A percentile compares a stretch with the other conserved stretches of the same genome.
Evolutionary conservation across 2,888 invertebrate genomes (phyloP).

Genomic region (Drymonia ruficornis): DNA sequence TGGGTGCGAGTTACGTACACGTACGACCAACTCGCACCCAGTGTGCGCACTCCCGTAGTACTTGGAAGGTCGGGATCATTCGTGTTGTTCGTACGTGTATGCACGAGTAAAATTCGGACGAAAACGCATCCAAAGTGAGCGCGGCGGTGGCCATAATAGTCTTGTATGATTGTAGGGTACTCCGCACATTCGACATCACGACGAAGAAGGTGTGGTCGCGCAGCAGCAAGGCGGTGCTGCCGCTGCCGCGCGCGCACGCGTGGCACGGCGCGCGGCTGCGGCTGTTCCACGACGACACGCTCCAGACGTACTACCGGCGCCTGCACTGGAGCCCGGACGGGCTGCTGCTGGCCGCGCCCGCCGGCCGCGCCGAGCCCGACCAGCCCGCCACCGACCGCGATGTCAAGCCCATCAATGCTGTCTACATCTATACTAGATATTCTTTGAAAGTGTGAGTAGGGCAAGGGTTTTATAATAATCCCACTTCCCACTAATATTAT

Average conservation of each 20-base stretch:
- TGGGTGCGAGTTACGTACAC: too few species aligned
- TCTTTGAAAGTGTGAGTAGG: slow-evolving; percentile 84
- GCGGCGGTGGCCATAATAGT: too few species aligned
- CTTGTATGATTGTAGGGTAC: too few species aligned
- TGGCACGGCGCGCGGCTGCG: slow-evolving; percentile 86
- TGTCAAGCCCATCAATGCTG: slow-evolving; percentile 83
- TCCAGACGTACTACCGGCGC: slow-evolving; percentile 97
- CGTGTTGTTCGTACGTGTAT: too few species aligned
- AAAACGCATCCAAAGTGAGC: too few species aligned
- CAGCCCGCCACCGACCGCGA: slow-evolving; percentile 83
- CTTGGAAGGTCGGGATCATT: too few species aligned
- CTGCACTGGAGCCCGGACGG: slow-evolving; percentile 97
- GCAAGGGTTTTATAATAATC: neutral
- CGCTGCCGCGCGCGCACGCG: slow-evolving; percentile 83
- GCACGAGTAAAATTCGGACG: too few species aligned
- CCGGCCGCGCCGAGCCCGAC: slow-evolving; percentile 92
- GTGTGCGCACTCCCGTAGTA: too few species aligned
- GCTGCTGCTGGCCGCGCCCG: slow-evolving; percentile 94
- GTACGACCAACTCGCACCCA: too few species aligned
- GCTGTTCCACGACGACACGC: slow-evolving; percentile 95
- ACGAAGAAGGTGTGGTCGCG: slow-evolving; percentile 88
- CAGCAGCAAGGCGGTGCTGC: slow-evolving; percentile 86
- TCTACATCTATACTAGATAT: slow-evolving; percentile 85
- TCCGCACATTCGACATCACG: slow-evolving; percentile 87
- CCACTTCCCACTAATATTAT: too few species aligned